phyloP scores from a whole-genome alignment of 2,113 vertebrate species.

The Otocyon megalotis region DNA sequence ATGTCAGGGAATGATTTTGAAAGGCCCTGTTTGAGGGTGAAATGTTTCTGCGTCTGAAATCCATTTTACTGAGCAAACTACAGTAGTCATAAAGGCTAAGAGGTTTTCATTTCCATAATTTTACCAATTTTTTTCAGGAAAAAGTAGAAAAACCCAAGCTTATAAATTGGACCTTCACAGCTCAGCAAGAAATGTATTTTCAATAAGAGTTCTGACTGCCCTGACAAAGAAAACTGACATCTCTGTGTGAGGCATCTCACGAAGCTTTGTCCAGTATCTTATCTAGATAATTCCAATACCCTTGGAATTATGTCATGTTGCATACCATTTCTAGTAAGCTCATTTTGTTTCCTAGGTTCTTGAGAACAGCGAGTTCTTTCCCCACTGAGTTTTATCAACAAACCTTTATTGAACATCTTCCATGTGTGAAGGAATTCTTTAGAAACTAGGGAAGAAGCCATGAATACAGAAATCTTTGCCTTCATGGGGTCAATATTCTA shows the following conservation, averaged over 20 bases:
- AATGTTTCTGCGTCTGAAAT: constrained; percentile 79
- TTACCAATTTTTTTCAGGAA: constrained; percentile 58
- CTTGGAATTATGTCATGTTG: not conserved
- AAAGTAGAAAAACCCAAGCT: constrained; percentile 55
- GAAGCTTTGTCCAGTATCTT: not conserved
- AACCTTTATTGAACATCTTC: not conserved
- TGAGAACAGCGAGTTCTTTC: not conserved
- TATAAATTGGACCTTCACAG: constrained; percentile 53
- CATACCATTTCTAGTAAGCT: not conserved
- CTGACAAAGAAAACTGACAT: constrained; percentile 25
- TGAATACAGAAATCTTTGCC: not conserved
- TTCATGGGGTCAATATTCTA: not conserved
- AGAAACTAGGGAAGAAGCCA: not conserved
- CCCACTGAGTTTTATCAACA: not conserved
- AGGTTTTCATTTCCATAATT: constrained; percentile 78
- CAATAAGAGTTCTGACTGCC: constrained; percentile 28
- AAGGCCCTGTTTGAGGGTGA: constrained; percentile 66
- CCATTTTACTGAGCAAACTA: constrained; percentile 75
- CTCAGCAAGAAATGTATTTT: constrained; percentile 57
- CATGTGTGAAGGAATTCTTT: not conserved
- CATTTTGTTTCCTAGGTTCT: not conserved
- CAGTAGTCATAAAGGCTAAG: constrained; percentile 75
- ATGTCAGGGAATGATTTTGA: constrained; percentile 79
- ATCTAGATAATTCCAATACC: not conserved
- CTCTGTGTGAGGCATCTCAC: not conserved